Evolutionary conservation across 1,140 invertebrate genomes (phyloP), one percentile per base, ranked within the genome.

Genomic region (Dendroctonus ponderosae): DNA sequence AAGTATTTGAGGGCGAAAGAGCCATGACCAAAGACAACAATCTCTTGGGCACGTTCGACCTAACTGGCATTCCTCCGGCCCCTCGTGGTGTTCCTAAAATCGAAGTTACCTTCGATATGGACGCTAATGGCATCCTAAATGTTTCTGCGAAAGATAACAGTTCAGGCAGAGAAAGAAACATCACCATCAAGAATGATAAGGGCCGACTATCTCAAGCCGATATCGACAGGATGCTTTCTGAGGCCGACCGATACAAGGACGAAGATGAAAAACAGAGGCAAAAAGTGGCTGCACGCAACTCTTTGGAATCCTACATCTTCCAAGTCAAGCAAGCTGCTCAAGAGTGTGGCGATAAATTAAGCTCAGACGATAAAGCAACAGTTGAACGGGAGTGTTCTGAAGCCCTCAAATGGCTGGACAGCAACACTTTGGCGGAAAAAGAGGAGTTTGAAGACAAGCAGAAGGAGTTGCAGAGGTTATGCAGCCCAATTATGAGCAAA

Each of bases 141-240:
- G 86, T 88, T 6, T 84, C 84, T 0, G 84, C 83, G 0, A 78
- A 83, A 58, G 84, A 82, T 42, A 82, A 77, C 57, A 84, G 82
- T 7, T 84, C 82, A 0, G 83, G 83, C 0, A 75, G 74, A 42
- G 64, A 67, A 0, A 56, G 61, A 26, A 90, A 92, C 72, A 93
- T 94, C 70, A 91, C 88, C 11, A 92, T 93, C 66, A 91, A 89
- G 15, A 93, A 93, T 74, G 91, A 94, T 76, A 92, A 92, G 74
- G 89, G 91, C 12, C 82, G 91, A 50, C 78, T 93, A 2, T 85
- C 84, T 6, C 91, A 93, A 73, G 88, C 90, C 39, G 91, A 93
- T 66, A 93, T 94, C 73, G 90, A 94, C 51, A 81, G 87, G 50
- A 94, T 95, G 89, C 85, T 91, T 8, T 84, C 85, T 12, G 86